phyloP scores from a whole-genome alignment of 2,888 invertebrate genomes.

The Thecocarcelia acutangulata region DNA sequence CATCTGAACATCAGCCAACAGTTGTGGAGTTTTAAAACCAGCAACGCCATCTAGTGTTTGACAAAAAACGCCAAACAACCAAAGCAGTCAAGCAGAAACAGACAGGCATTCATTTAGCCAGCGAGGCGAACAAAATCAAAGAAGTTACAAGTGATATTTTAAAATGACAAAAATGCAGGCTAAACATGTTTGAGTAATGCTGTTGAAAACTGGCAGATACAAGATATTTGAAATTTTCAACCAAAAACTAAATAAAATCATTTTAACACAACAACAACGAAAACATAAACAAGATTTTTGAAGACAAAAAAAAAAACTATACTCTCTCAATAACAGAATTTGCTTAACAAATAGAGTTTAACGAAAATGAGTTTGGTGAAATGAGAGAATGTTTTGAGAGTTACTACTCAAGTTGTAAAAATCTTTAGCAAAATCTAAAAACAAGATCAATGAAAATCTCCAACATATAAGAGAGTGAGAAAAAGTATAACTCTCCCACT shows the following conservation, averaged over 20 bases:
- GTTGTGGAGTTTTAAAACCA: slow-evolving; percentile 5
- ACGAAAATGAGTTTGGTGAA: not conserved
- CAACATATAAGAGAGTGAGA: not conserved
- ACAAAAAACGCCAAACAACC: slow-evolving; percentile 1
- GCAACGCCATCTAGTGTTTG: slow-evolving; percentile 63
- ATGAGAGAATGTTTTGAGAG: not conserved
- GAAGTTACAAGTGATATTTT: slow-evolving; percentile 69
- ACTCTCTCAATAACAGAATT: not conserved
- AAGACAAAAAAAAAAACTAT: not conserved
- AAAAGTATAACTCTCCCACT: not conserved
- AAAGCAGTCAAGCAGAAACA: slow-evolving; percentile 25
- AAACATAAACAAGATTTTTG: slow-evolving; percentile 13
- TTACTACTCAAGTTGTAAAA: not conserved
- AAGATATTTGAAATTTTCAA: slow-evolving; percentile 69
- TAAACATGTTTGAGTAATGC: slow-evolving; percentile 68
- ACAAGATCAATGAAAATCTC: not conserved
- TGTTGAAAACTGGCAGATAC: slow-evolving; percentile 69
- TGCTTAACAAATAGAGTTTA: too few relatives aligned
- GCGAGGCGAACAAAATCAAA: slow-evolving; percentile 24
- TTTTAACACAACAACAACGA: slow-evolving; percentile 16
- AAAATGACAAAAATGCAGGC: slow-evolving; percentile 69
- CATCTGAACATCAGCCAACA: not conserved
- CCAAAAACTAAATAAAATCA: slow-evolving; percentile 33
- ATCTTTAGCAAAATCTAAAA: not conserved
- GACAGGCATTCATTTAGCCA: slow-evolving; percentile 11